A percentile compares a stretch with the other conserved stretches of the same genome.
Evolutionary conservation across 2,888 invertebrate species (phyloP).

Genomic region (Incurvaria masculella): DNA sequence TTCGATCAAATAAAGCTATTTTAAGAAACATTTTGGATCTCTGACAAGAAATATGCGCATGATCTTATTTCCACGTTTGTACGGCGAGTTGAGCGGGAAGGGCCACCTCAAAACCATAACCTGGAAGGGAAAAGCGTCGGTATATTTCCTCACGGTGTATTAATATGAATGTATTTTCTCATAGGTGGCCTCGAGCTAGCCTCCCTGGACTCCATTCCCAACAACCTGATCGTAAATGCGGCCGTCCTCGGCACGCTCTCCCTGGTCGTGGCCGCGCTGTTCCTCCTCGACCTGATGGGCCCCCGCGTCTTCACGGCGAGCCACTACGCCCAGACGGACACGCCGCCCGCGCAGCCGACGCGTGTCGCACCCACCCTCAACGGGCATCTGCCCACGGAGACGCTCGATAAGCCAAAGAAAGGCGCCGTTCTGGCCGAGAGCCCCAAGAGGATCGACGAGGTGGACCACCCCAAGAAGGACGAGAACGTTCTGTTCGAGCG

Average conservation of each 20-base stretch:
- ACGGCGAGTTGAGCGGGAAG: too few species aligned
- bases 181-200: conserved; percentile 66
- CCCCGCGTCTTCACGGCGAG: conserved; percentile 46
- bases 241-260: conserved; percentile 67
- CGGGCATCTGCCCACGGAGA: conserved; percentile 20
- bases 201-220: conserved; percentile 67
- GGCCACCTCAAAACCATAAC: too few species aligned
- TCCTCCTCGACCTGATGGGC: conserved; percentile 65
- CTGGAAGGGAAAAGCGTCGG: too few species aligned
- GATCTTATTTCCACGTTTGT: too few species aligned
- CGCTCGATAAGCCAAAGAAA: neutral
- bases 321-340: conserved; percentile 41
- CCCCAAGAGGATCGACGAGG: conserved; percentile 23
- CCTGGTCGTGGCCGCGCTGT: conserved; percentile 63
- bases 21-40: too few species aligned
- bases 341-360: conserved; percentile 15
- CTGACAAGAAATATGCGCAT: too few species aligned
- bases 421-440: neutral
- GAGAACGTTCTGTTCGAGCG: conserved; percentile 27
- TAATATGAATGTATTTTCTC: too few species aligned
- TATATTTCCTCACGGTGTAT: too few species aligned
- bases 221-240: conserved; percentile 65
- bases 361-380: conserved; percentile 9
- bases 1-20: too few species aligned
- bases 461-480: conserved; percentile 27